Evolutionary conservation across 53 echinoderm and acorn worm genomes (phyloP).

Genomic region (Echinometra lucunter): DNA sequence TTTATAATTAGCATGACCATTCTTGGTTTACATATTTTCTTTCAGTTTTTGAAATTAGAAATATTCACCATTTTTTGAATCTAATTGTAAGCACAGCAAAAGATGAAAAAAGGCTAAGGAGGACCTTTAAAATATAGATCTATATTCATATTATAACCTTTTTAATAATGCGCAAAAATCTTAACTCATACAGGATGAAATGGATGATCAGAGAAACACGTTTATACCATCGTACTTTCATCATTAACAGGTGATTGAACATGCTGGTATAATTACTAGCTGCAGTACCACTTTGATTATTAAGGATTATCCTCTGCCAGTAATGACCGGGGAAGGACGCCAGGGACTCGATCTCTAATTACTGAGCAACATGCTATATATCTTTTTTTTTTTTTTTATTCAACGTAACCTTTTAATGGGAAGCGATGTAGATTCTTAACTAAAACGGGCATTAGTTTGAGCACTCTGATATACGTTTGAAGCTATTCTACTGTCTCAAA

Average conservation of each 20-base stretch:
- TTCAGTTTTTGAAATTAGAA: too few species aligned
- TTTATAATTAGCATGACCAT: too few species aligned
- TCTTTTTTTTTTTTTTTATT: background rate
- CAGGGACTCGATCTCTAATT: conserved; percentile 27
- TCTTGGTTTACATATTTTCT: too few species aligned
- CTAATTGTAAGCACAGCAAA: too few species aligned
- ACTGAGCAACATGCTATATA: conserved; percentile 9
- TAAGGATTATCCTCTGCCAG: background rate
- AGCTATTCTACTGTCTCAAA: too few species aligned
- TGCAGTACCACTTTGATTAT: conserved; percentile 22
- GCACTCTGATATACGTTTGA: too few species aligned
- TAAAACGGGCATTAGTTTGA: background rate
- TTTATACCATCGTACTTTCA: background rate
- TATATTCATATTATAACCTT: too few species aligned
- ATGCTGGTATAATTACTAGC: background rate
- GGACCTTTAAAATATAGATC: too few species aligned
- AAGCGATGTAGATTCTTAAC: background rate
- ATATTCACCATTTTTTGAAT: too few species aligned
- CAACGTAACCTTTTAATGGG: background rate
- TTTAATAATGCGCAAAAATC: background rate
- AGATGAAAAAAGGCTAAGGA: too few species aligned
- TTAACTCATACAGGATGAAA: background rate
- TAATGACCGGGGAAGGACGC: conserved; percentile 5
- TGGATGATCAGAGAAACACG: background rate
- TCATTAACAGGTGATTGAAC: conserved; percentile 4